A percentile compares a stretch with the other conserved stretches of the same genome.
Evolutionary conservation across 2,113 vertebrate genomes (phyloP).

Genomic region (Gadus chalcogrammus): DNA sequence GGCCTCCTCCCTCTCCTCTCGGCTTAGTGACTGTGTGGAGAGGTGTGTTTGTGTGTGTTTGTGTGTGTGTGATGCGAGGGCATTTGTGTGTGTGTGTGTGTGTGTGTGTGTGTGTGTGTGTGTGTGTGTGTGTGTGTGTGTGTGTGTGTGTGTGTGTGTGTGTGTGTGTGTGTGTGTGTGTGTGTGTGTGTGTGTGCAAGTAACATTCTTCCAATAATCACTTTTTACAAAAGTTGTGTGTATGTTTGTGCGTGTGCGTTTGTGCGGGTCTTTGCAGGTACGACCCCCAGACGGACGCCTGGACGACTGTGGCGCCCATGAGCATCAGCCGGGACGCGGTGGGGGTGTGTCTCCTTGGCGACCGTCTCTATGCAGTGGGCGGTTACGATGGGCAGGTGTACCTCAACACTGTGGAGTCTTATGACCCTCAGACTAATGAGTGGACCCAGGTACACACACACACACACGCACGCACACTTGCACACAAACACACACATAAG

Average conservation of each 20-base stretch:
- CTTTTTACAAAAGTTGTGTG: background rate
- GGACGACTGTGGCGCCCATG: constrained; percentile 98
- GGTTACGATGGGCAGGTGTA: constrained; percentile 96
- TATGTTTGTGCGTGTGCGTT: constrained; percentile 15
- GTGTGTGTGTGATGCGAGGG: background rate
- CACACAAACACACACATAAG: no score
- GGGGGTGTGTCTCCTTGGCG: constrained; percentile 95
- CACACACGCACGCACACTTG: background rate
- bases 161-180: no score
- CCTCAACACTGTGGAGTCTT: constrained; percentile 92
- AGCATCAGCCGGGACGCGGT: constrained; percentile 96
- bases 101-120: constrained; percentile 11
- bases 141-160: background rate
- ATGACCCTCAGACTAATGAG: constrained; percentile 96
- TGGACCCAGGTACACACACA: constrained; percentile 87
- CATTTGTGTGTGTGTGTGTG: constrained; percentile 4
- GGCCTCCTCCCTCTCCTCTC: constrained; percentile 88
- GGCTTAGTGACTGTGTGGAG: constrained; percentile 95
- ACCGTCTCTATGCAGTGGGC: constrained; percentile 92
- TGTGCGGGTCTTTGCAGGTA: constrained; percentile 74
- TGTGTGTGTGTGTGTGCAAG: constrained; percentile 10
- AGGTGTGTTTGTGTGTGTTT: constrained; percentile 74
- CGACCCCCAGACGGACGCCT: constrained; percentile 94
- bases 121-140: constrained; percentile 52
- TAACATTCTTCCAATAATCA: background rate